Percentiles rank a stretch among this genome's conserved stretches.
These are phyloP conservation scores for Arrhamphus sclerolepis DNA, from an alignment of 2,797 vertebrate genomes.

Conservation along the genomic window DNA sequence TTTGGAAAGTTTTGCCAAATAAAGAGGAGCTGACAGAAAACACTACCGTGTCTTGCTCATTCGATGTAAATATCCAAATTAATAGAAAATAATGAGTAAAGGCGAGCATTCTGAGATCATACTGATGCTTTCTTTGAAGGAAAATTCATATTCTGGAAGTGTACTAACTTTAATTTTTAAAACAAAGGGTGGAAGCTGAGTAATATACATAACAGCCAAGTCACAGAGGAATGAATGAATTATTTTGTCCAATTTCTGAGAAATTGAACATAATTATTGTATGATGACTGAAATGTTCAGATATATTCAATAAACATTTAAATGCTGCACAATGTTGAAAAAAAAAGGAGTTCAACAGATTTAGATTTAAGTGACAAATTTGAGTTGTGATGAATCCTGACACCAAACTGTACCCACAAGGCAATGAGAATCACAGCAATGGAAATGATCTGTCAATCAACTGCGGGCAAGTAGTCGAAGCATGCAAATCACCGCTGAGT, in stretches of 20 bases:
- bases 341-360: slow-evolving; percentile 23
- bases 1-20: slow-evolving; percentile 35
- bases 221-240: slow-evolving; percentile 5
- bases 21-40: slow-evolving; percentile 18
- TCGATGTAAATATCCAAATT: slow-evolving; percentile 12
- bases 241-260: not conserved
- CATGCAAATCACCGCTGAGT: slow-evolving; percentile 56
- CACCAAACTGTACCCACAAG: slow-evolving; percentile 37
- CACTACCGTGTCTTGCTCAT: slow-evolving; percentile 2
- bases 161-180: not conserved
- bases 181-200: slow-evolving; percentile 1
- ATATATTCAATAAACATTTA: slow-evolving; percentile 5
- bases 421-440: slow-evolving; percentile 53
- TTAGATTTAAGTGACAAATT: slow-evolving; percentile 35
- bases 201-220: slow-evolving; percentile 2
- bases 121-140: slow-evolving; percentile 4
- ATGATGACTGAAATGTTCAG: slow-evolving; percentile 25
- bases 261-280: slow-evolving; percentile 12
- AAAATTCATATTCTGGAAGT: not conserved
- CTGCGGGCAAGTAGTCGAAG: slow-evolving; percentile 38
- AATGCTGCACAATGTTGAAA: slow-evolving; percentile 1
- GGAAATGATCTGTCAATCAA: slow-evolving; percentile 60
- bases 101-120: not conserved
- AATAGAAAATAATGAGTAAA: slow-evolving; percentile 9
- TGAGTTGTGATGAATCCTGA: slow-evolving; percentile 50